A percentile compares a stretch with the other conserved stretches of the same genome.
Evolutionary conservation across 2,888 invertebrate species (phyloP).

Genomic region (Strigamia transsilvanica): DNA sequence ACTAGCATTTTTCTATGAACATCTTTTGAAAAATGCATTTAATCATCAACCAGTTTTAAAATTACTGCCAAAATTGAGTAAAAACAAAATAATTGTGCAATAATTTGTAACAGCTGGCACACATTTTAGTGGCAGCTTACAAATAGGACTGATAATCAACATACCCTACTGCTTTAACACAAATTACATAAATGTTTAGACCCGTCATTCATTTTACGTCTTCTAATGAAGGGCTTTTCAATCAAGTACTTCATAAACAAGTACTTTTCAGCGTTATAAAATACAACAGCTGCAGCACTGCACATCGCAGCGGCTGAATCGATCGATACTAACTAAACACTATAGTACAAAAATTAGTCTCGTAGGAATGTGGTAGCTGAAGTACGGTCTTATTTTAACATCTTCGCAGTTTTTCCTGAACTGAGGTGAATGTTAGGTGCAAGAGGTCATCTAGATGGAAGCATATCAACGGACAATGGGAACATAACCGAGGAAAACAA

Average conservation of each 20-base stretch:
- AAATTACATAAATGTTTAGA: slow-evolving; percentile 25
- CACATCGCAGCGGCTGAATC: background rate
- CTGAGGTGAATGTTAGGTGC: slow-evolving; percentile 1
- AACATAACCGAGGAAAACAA: background rate
- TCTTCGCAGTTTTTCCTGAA: slow-evolving; percentile 6
- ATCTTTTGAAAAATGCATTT: slow-evolving; percentile 15
- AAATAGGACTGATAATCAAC: slow-evolving; percentile 40
- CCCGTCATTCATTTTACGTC: background rate
- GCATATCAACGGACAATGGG: slow-evolving; percentile 19
- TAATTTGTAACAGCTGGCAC: slow-evolving; percentile 38
- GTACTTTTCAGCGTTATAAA: slow-evolving; percentile 5
- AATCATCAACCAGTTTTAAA: slow-evolving; percentile 47
- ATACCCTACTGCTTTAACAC: slow-evolving; percentile 4
- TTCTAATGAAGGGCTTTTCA: slow-evolving; percentile 17
- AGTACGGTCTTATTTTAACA: background rate
- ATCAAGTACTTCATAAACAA: background rate
- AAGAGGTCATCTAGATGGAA: slow-evolving; percentile 2
- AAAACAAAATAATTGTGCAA: slow-evolving; percentile 11
- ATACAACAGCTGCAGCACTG: background rate
- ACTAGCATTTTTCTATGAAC: slow-evolving; percentile 3
- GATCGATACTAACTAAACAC: background rate
- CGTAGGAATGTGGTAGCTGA: slow-evolving; percentile 2
- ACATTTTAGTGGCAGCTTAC: slow-evolving; percentile 40
- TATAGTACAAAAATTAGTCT: slow-evolving; percentile 29
- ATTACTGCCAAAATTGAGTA: slow-evolving; percentile 32